These are phyloP conservation scores for Gymnodraco acuticeps DNA, from an alignment of 2,797 vertebrate species.

Conservation along the genomic window DNA sequence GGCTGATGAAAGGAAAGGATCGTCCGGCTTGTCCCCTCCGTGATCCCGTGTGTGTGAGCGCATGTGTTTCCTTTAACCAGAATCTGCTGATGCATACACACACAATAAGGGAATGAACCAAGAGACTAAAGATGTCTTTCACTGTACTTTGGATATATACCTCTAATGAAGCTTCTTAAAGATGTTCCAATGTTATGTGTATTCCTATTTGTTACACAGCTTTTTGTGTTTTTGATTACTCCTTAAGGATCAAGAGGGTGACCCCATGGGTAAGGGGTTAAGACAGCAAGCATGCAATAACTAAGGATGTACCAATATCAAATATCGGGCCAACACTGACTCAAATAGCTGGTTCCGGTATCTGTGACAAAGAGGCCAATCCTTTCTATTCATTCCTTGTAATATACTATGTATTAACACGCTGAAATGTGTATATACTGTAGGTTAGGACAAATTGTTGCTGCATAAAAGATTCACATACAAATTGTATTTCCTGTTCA, in stretches of 20 bases:
- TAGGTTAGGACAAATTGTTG: too few species aligned
- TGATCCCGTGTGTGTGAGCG: constrained; percentile 24
- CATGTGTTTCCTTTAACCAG: constrained; percentile 22
- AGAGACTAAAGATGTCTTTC: neutral
- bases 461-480: too few species aligned
- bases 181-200: neutral
- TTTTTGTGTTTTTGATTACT: constrained; percentile 6
- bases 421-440: too few species aligned
- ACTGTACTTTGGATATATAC: neutral
- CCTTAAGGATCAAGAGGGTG: neutral
- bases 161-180: constrained; percentile 3
- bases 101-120: constrained; percentile 3
- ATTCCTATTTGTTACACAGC: neutral
- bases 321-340: too few species aligned
- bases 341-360: too few species aligned
- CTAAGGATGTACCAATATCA: too few species aligned
- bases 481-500: too few species aligned
- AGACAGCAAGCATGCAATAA: too few species aligned
- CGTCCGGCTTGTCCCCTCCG: constrained; percentile 41
- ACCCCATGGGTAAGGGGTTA: too few species aligned
- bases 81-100: constrained; percentile 38
- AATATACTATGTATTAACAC: too few species aligned
- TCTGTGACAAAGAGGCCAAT: too few species aligned
- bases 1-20: constrained; percentile 64
- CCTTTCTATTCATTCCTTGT: too few species aligned